Base-by-base conservation (phyloP, 2,797 vertebrate genomes). In the Siniperca undulata region DNA sequence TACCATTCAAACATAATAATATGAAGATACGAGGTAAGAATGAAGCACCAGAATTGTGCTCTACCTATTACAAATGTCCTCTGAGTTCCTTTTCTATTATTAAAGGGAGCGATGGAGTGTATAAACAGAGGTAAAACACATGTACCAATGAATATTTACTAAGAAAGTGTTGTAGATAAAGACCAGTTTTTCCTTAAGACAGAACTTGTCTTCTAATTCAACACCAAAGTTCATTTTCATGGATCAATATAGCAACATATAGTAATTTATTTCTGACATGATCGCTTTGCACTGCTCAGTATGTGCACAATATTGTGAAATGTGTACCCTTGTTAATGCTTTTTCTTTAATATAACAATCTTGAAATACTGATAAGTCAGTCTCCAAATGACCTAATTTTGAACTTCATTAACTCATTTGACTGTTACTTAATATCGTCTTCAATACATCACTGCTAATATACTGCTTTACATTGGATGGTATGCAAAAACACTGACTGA, bases 21-120 rank as follows among this genome's bases (percentile, higher is more conserved):
- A 86, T 61, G 46, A 88, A 83, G 70, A 89, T 70, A 87, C 52
- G 83, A 93, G 90, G 90, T 93, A 91, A 93, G 83, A 90, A 80
- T 81, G 76, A 81, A 80, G 73, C 81, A 82, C 83, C 60, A 42
- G 12, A 59, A 44, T 10, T 34, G 79, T 66, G 70, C 70, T 85
- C 65, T 83, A 61, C 56, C 42, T 40, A 61, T 67, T 75, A 78
- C 27, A 78, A 61, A 61, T 38, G 34, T 79, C 66, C 38, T 75
- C 40, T 56, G 68, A 80, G 59, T 62, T 70, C 13, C 40, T 84
- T 83, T 56, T 5, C 48, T 56, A 42, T 60, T 12, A 56, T 44
- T 59, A 59, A 73, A 71, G 58, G 48, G 53, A 71, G 58, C 11
- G 3, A 14, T 48, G 70, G 22, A 68, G 78, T 68, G 66, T 77